Evolutionary conservation across 2,888 invertebrate species (phyloP).

Genomic region (Candidula unifasciata): DNA sequence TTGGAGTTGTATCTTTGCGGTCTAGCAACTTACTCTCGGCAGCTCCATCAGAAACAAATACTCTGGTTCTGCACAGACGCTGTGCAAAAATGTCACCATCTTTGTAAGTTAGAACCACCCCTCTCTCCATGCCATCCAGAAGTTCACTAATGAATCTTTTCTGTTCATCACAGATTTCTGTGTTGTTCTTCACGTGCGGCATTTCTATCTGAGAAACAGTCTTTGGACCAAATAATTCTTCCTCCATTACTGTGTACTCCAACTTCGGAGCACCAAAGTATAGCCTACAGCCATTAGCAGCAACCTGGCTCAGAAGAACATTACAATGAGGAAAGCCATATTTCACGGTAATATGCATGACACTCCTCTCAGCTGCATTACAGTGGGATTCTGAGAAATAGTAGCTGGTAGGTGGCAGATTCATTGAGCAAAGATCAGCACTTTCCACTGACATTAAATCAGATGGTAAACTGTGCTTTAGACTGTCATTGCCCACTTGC

Average conservation of each 20-base stretch:
- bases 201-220: constrained; percentile 32
- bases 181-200: not conserved
- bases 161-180: constrained; percentile 9
- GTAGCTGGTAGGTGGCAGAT: not conserved
- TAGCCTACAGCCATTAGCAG: constrained; percentile 24
- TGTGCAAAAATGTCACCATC: constrained; percentile 43
- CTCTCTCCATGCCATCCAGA: constrained; percentile 43
- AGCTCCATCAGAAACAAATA: constrained; percentile 38
- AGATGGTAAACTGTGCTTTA: constrained; percentile 27
- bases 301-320: constrained; percentile 1
- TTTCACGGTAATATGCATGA: constrained; percentile 5
- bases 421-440: constrained; percentile 10
- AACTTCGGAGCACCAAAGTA: constrained; percentile 18
- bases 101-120: constrained; percentile 31
- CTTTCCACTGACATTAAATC: constrained; percentile 37
- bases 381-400: not conserved
- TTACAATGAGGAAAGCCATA: constrained; percentile 7
- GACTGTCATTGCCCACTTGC: not conserved
- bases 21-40: constrained; percentile 22
- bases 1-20: not conserved
- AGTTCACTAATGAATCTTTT: not conserved
- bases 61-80: constrained; percentile 45
- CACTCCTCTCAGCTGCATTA: not conserved
- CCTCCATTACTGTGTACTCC: not conserved
- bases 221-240: constrained; percentile 37